These are phyloP conservation scores for Ptilorrhoa leucosticta DNA, from an alignment of 2,113 vertebrate species.

Conservation along the genomic window DNA sequence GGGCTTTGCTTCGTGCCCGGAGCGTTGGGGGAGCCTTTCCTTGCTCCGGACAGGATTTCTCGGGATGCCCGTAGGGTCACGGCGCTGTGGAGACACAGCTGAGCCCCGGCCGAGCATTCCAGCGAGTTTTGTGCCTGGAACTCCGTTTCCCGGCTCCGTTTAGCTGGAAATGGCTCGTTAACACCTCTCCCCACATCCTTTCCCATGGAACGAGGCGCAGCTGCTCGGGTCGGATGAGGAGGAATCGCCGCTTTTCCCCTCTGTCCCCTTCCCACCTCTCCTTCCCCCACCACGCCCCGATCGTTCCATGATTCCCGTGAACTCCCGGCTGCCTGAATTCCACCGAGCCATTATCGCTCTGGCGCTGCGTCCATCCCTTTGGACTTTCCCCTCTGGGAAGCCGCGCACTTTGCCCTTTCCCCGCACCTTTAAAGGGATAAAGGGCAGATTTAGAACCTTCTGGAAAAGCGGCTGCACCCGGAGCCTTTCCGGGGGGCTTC, in stretches of 20 bases:
- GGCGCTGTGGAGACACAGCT: fast-evolving
- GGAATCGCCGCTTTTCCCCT: fast-evolving
- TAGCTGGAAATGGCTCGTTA: background rate
- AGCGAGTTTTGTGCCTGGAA: fast-evolving
- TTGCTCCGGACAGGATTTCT: fast-evolving
- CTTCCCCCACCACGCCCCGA: background rate
- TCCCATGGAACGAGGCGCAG: background rate
- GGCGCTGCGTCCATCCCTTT: background rate
- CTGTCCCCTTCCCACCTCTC: background rate
- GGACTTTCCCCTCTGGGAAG: constrained; percentile 27
- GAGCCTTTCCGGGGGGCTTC: background rate
- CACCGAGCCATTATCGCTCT: background rate
- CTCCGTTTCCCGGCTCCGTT: background rate
- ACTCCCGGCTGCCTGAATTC: background rate
- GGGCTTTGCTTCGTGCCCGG: background rate
- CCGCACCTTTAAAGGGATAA: background rate
- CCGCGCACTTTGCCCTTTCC: background rate
- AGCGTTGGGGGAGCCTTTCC: background rate
- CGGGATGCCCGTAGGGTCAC: background rate
- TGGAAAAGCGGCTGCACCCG: background rate
- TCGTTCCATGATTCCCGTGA: fast-evolving
- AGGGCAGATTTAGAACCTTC: background rate
- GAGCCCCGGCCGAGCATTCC: background rate
- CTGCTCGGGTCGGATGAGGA: fast-evolving
- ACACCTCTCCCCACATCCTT: background rate